phyloP scores from a whole-genome alignment of 1,140 invertebrate species.

The Eupeodes corollae region DNA sequence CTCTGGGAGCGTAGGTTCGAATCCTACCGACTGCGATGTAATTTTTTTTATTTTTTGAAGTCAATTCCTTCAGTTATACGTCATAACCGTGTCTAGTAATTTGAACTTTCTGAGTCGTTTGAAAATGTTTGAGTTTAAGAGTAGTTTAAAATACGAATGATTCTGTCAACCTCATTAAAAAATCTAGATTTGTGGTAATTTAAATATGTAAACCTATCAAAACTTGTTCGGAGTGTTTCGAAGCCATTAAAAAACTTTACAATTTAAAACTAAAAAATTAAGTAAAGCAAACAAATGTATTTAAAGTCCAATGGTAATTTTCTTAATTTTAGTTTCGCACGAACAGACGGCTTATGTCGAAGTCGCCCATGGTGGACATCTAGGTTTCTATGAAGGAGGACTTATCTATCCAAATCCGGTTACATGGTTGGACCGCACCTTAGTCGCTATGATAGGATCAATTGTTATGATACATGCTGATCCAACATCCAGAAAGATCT shows the following conservation, averaged over 20 bases:
- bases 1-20: conserved; percentile 71
- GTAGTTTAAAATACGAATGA: too few species aligned
- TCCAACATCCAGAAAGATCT: conserved; percentile 12
- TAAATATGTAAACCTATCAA: too few species aligned
- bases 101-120: too few species aligned
- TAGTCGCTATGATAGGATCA: conserved; percentile 63
- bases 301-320: conserved; percentile 1
- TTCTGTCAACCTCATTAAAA: too few species aligned
- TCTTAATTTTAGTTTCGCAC: conserved; percentile 48
- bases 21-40: conserved; percentile 69
- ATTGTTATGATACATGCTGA: conserved; percentile 35
- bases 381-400: conserved; percentile 86
- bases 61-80: too few species aligned
- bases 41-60: too few species aligned
- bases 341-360: conserved; percentile 63
- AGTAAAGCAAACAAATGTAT: too few species aligned
- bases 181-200: too few species aligned
- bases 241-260: not conserved
- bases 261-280: too few species aligned
- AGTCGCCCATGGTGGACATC: conserved; percentile 78
- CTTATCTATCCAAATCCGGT: conserved; percentile 72
- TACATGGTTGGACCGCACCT: conserved; percentile 78
- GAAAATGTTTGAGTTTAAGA: too few species aligned
- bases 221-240: not conserved
- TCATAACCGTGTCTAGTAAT: too few species aligned